A percentile compares a stretch with the other conserved stretches of the same genome.
Evolutionary conservation across 2,113 vertebrate species (phyloP).

Genomic region (Odocoileus virginianus): DNA sequence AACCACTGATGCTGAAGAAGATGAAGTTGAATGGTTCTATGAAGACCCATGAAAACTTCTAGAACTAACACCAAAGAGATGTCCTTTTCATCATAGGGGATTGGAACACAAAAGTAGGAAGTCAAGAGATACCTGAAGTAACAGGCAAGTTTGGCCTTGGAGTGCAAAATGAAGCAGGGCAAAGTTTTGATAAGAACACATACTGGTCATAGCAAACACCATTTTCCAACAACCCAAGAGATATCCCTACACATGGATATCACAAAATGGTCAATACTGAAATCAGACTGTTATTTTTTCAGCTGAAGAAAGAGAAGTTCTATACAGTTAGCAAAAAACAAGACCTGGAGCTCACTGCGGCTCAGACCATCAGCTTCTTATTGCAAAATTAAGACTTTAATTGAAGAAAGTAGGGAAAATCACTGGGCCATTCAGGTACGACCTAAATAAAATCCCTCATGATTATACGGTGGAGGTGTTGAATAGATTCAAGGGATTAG

Average conservation of each 20-base stretch:
- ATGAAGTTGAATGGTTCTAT: neutral
- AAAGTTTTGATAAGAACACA: neutral
- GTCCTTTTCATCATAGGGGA: neutral
- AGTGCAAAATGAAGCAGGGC: neutral
- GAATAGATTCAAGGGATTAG: neutral
- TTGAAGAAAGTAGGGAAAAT: neutral
- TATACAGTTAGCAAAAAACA: neutral
- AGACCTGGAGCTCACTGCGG: neutral
- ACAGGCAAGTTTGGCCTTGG: neutral
- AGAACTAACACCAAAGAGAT: neutral
- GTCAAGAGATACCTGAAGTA: neutral
- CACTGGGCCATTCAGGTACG: neutral
- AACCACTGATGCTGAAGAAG: neutral
- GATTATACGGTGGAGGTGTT: neutral
- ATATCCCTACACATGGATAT: neutral
- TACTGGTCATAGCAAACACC: neutral
- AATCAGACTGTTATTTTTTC: neutral
- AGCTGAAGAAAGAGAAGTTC: neutral
- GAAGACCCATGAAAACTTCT: neutral
- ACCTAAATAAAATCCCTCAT: neutral
- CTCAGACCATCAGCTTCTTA: neutral
- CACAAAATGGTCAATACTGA: neutral
- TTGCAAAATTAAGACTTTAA: neutral
- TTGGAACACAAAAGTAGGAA: neutral
- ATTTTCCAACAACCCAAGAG: neutral